These are phyloP conservation scores for Saimiri boliviensis DNA, from an alignment of 2,113 vertebrate genomes.

Conservation along the genomic window DNA sequence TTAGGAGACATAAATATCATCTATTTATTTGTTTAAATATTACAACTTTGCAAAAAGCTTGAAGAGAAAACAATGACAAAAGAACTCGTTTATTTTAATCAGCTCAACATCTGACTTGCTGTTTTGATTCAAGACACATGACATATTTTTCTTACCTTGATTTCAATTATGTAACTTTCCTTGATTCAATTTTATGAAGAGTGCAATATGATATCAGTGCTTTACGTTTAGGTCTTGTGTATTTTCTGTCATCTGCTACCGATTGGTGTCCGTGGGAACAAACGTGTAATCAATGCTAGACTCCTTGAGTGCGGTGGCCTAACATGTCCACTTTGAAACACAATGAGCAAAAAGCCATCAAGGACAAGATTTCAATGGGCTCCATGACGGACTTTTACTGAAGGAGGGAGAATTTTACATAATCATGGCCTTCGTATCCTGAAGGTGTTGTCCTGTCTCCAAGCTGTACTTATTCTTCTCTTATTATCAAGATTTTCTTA, in stretches of 20 bases:
- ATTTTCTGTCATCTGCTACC: background rate
- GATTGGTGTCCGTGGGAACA: constrained; percentile 41
- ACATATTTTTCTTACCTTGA: background rate
- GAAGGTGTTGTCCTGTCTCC: background rate
- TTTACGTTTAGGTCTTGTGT: background rate
- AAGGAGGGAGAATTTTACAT: background rate
- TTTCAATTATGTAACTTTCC: background rate
- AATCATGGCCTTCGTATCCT: background rate
- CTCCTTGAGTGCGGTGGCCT: background rate
- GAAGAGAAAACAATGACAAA: background rate
- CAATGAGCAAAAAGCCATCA: background rate
- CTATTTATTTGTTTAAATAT: constrained; percentile 40
- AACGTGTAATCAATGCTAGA: background rate
- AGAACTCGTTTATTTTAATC: constrained; percentile 8
- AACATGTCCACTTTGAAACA: background rate
- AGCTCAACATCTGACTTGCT: background rate
- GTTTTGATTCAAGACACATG: background rate
- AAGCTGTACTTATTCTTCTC: background rate
- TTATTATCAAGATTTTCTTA: background rate
- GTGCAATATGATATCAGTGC: background rate
- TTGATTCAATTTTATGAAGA: background rate
- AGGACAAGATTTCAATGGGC: background rate
- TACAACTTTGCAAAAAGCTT: constrained; percentile 20
- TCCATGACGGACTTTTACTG: background rate
- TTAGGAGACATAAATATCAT: background rate